phyloP scores from a whole-genome alignment of 2,888 invertebrate genomes.

The Allygus modestus region DNA sequence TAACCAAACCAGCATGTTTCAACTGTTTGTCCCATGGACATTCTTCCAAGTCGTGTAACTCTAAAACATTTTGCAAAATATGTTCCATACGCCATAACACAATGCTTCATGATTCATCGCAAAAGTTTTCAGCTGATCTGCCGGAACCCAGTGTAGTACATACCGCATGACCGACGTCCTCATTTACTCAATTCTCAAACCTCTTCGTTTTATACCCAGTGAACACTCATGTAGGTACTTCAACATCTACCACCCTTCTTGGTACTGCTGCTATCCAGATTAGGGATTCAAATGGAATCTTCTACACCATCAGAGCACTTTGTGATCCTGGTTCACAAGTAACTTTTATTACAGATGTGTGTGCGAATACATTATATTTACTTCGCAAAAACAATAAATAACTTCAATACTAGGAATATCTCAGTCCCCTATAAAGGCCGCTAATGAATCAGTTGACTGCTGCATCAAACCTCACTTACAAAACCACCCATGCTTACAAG shows the following conservation, averaged over 20 bases:
- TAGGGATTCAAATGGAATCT: neutral
- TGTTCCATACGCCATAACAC: neutral
- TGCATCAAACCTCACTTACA: neutral
- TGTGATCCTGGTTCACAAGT: neutral
- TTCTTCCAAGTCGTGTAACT: neutral
- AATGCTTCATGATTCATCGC: neutral
- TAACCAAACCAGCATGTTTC: neutral
- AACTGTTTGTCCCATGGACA: neutral
- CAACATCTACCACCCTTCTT: neutral
- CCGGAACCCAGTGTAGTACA: neutral
- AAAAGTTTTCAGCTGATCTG: neutral
- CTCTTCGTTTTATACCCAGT: neutral
- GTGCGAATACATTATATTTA: neutral
- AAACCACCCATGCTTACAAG: neutral
- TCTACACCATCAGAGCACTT: neutral
- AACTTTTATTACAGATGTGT: constrained; percentile 3
- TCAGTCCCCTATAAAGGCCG: neutral
- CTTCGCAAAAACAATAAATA: neutral
- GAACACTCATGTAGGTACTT: neutral
- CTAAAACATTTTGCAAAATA: neutral
- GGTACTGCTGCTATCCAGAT: constrained; percentile 2
- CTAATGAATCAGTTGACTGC: neutral
- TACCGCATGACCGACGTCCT: neutral
- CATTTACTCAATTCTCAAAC: neutral
- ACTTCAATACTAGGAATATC: constrained; percentile 18